Evolutionary conservation across 2,888 invertebrate species (phyloP), one percentile per base, ranked within the genome.

Genomic region (Gari tellinella): DNA sequence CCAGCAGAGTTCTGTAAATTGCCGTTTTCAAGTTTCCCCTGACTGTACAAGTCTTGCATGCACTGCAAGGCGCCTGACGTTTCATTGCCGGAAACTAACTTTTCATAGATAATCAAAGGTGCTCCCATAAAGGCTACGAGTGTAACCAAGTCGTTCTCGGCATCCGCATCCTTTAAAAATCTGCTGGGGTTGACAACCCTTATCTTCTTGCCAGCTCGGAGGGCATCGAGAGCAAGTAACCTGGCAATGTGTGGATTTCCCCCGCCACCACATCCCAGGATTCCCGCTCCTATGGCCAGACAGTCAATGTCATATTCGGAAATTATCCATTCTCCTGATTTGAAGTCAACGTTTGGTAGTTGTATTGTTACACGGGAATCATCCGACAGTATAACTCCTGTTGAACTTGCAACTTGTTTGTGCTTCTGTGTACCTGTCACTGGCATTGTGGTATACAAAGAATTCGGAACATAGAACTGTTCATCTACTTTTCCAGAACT

Each of bases 221-320:
- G 45, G 7, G 78, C 65, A 17, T 77, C 73, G 0, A 83, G 64
- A 3, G 86, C 85, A 10, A 83, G 40, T 12, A 89, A 48, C 53
- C 83, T 78, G 12, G 86, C 90, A 10, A 88, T 25, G 61, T 89
- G 79, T 0, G 90, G 89, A 60, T 77, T 88, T 5, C 89, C 90
- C 7, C 91, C 91, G 0, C 91, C 91, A 3, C 91, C 91, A 66
- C 86, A 87, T 4, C 91, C 90, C 10, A 90, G 70, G 26, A 91
- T 88, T 0, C 89, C 91, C 0, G 90, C 87, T 1, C 91, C 91
- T 3, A 89, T 80, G 53, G 82, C 82, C 15, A 91, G 82, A 49
- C 90, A 90, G 62, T 90, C 89, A 49, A 90, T 81, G 61, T 91
- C 91, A 72, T 83, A 89, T 26, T 77, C 85, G 0, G 79, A 82